Percentiles rank a stretch among this genome's conserved stretches.
These are phyloP conservation scores for Rhopalosiphum nymphaeae DNA, from an alignment of 2,888 invertebrate genomes.

Conservation along the genomic window DNA sequence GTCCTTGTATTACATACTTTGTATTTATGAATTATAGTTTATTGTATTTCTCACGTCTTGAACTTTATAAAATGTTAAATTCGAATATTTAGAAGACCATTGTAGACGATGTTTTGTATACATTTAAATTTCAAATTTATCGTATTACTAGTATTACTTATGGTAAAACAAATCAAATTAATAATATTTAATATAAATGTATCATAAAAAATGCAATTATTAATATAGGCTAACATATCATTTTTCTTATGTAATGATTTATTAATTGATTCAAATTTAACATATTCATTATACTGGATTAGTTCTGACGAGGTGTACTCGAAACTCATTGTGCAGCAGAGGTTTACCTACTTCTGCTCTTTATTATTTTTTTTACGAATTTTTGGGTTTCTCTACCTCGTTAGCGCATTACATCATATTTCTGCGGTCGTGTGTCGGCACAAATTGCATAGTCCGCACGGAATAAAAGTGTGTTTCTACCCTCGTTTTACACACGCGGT, in stretches of 20 bases:
- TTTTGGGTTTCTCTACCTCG: neutral
- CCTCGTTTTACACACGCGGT: neutral
- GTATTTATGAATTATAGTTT: neutral
- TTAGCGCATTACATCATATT: neutral
- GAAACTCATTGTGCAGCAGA: neutral
- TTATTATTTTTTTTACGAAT: neutral
- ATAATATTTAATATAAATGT: no score
- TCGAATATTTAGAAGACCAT: neutral
- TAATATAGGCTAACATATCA: fast-evolving
- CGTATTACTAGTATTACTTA: no score
- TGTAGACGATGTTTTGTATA: neutral
- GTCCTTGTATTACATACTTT: no score
- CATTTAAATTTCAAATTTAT: neutral
- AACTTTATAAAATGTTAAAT: neutral
- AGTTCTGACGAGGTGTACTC: neutral
- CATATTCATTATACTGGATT: neutral
- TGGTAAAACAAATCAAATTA: no score
- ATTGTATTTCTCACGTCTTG: neutral
- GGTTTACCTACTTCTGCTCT: neutral
- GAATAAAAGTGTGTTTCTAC: neutral
- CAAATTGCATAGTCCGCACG: neutral
- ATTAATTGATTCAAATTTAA: neutral
- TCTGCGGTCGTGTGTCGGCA: neutral
- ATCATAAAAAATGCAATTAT: neutral
- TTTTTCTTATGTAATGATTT: neutral